Evolutionary conservation across 2,888 invertebrate species (phyloP).

Genomic region (Pyrochroa serraticornis): DNA sequence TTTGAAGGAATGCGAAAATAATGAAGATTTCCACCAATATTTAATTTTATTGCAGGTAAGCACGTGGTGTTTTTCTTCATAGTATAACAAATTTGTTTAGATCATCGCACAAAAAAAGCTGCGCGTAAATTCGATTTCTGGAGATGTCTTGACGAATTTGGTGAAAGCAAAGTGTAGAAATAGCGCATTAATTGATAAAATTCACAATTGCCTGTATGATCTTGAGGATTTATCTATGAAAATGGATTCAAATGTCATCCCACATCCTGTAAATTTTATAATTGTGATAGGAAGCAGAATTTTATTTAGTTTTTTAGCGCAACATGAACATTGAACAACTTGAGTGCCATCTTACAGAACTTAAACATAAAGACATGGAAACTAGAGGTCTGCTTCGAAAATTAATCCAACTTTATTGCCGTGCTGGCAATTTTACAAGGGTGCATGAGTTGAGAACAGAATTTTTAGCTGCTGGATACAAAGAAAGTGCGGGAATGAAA

Average conservation of each 20-base stretch:
- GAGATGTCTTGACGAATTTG: conserved; percentile 32
- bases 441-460: conserved; percentile 62
- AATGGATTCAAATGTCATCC: conserved; percentile 51
- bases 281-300: not conserved
- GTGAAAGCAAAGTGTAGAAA: conserved; percentile 5
- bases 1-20: conserved; percentile 57
- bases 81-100: conserved; percentile 24
- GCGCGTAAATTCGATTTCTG: conserved; percentile 34
- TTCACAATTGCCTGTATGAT: conserved; percentile 29
- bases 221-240: conserved; percentile 37
- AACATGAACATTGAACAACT: conserved; percentile 69
- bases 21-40: conserved; percentile 56
- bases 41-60: conserved; percentile 58
- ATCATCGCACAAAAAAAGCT: conserved; percentile 37
- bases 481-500: conserved; percentile 70
- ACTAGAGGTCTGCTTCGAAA: conserved; percentile 69
- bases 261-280: conserved; percentile 59
- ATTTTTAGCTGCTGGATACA: conserved; percentile 46
- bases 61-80: not conserved
- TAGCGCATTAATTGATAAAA: conserved; percentile 12
- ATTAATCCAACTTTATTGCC: conserved; percentile 65
- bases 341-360: conserved; percentile 67
- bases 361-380: conserved; percentile 71
- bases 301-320: conserved; percentile 52
- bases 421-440: conserved; percentile 62